A percentile compares a stretch with the other conserved stretches of the same genome.
Conservation (phyloP, 2,797 vertebrate genomes). For the Odontamblyopus rebecca region DNA sequence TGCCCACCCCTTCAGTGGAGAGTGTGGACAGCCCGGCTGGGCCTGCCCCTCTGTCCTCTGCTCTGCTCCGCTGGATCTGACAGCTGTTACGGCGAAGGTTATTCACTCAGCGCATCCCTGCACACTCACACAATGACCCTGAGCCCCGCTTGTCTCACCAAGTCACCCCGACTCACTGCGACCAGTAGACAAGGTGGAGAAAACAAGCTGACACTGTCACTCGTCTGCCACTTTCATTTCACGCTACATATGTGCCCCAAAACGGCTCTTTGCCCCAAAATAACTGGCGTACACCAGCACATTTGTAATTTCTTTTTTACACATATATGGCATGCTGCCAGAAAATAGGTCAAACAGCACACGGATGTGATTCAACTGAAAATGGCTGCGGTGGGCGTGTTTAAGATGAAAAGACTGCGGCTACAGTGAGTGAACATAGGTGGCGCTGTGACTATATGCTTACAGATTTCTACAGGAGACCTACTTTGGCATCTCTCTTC, state of each 20-base stretch:
- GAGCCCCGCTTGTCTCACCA: conserved; percentile 61
- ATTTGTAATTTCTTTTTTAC: conserved; percentile 40
- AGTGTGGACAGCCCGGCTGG: conserved; percentile 42
- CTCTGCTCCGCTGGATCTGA: conserved; percentile 70
- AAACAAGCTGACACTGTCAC: conserved; percentile 72
- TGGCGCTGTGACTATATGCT: conserved; percentile 56
- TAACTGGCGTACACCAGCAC: conserved; percentile 54
- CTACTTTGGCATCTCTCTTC: not conserved
- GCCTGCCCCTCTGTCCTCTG: conserved; percentile 62
- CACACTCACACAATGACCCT: conserved; percentile 68
- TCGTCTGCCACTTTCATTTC: conserved; percentile 74
- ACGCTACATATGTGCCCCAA: conserved; percentile 53
- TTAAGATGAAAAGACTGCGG: conserved; percentile 30
- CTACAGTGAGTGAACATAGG: conserved; percentile 32
- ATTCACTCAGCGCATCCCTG: conserved; percentile 68
- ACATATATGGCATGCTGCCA: conserved; percentile 29
- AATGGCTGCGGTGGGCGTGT: conserved; percentile 59
- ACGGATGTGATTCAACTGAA: conserved; percentile 51
- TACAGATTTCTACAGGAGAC: conserved; percentile 5
- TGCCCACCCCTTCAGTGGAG: conserved; percentile 37
- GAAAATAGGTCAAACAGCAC: conserved; percentile 66
- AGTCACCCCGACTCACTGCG: conserved; percentile 47
- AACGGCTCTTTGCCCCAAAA: conserved; percentile 57
- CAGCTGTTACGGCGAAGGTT: conserved; percentile 74
- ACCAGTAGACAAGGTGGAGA: conserved; percentile 71